Percentiles rank a stretch among this genome's conserved stretches.
These are phyloP conservation scores for Diloba caeruleocephala DNA, from an alignment of 2,888 invertebrate species.

Conservation along the genomic window DNA sequence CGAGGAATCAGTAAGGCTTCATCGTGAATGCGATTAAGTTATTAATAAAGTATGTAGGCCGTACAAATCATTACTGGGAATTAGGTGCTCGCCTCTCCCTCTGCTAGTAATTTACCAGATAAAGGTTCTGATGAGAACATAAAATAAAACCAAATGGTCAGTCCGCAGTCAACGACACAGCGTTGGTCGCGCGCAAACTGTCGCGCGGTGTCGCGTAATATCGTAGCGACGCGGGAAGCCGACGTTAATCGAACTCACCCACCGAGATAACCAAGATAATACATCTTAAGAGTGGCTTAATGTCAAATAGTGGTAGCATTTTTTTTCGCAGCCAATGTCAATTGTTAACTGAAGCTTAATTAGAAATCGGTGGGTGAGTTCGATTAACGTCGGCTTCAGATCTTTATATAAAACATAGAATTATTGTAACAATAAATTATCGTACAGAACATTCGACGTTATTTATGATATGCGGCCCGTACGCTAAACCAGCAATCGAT, in stretches of 20 bases:
- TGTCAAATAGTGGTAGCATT: no score
- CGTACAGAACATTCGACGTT: slow-evolving; percentile 27
- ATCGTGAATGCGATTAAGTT: slow-evolving; percentile 10
- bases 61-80: slow-evolving; percentile 29
- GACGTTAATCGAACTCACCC: slow-evolving; percentile 56
- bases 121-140: slow-evolving; percentile 83
- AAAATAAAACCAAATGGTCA: slow-evolving; percentile 84
- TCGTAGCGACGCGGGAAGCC: slow-evolving; percentile 39
- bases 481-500: slow-evolving; percentile 42
- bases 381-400: slow-evolving; percentile 37
- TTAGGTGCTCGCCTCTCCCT: slow-evolving; percentile 38
- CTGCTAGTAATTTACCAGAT: slow-evolving; percentile 68
- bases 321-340: no score
- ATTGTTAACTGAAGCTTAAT: slow-evolving; percentile 32
- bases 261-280: no score
- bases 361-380: slow-evolving; percentile 36
- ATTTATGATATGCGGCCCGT: slow-evolving; percentile 37
- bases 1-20: neutral
- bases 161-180: slow-evolving; percentile 73
- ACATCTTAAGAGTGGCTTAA: no score
- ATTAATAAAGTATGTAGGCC: slow-evolving; percentile 18
- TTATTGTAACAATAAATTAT: slow-evolving; percentile 33
- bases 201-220: slow-evolving; percentile 59
- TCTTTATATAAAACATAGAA: slow-evolving; percentile 36
- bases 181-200: slow-evolving; percentile 83